These are phyloP conservation scores for Gopherus evgoodei DNA, from an alignment of 2,113 vertebrate species.

Conservation along the genomic window DNA sequence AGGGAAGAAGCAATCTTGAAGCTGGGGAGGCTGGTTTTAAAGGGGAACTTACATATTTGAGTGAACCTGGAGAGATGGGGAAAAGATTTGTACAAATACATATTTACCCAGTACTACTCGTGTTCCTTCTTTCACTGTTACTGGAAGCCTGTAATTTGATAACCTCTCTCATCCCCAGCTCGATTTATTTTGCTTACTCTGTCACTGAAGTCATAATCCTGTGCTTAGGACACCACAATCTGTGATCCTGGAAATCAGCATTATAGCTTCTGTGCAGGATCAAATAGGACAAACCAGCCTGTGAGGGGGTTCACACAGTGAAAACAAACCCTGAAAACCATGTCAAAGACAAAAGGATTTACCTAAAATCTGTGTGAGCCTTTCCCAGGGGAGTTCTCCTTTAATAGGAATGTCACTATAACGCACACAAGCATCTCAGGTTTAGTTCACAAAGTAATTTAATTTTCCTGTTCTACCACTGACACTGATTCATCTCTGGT, in stretches of 20 bases:
- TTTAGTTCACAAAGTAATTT: conserved; percentile 49
- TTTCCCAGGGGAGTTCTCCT: conserved; percentile 1
- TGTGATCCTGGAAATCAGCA: background rate
- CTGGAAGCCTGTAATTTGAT: background rate
- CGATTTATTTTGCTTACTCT: background rate
- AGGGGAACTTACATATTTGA: background rate
- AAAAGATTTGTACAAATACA: background rate
- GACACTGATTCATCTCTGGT: conserved; percentile 40
- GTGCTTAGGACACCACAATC: background rate
- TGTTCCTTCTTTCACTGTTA: background rate
- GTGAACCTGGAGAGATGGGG: background rate
- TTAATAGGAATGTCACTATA: conserved; percentile 2
- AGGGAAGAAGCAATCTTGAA: background rate
- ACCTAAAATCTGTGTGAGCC: background rate
- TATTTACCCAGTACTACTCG: background rate
- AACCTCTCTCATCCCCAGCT: background rate
- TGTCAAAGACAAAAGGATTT: conserved; percentile 7
- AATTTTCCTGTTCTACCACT: conserved; percentile 35
- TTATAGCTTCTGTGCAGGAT: background rate
- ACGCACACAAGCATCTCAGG: background rate
- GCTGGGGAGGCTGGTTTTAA: background rate
- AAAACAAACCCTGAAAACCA: background rate
- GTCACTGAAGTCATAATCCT: background rate
- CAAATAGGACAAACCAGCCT: background rate
- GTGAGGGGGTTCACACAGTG: background rate